phyloP scores from a whole-genome alignment of 1,140 invertebrate genomes.

The Drosophila hydei region DNA sequence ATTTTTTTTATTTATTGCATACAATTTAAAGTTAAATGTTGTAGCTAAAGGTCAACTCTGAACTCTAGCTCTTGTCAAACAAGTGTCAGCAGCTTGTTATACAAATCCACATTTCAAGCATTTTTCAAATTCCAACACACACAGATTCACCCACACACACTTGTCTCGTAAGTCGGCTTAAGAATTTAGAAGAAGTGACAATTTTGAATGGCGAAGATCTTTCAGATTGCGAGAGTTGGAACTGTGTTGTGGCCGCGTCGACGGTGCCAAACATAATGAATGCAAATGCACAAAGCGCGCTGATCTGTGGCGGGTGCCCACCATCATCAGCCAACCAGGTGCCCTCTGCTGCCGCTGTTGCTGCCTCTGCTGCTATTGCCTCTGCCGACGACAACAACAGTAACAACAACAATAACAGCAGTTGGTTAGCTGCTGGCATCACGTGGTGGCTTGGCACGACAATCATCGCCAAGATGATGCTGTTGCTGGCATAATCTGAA shows the following conservation, averaged over 20 bases:
- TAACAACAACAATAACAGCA: conserved; percentile 30
- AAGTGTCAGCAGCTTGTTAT: conserved; percentile 67
- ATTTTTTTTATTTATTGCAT: conserved; percentile 9
- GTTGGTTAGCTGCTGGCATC: conserved; percentile 25
- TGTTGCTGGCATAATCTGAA: conserved; percentile 45
- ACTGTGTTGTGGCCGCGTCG: conserved; percentile 66
- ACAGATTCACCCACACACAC: conserved; percentile 5
- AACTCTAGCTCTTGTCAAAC: conserved; percentile 55
- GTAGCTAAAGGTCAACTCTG: conserved; percentile 66
- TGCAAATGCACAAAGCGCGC: conserved; percentile 71
- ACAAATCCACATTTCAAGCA: conserved; percentile 71
- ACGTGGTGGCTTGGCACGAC: conserved; percentile 44
- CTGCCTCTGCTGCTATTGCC: not conserved
- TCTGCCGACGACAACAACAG: conserved; percentile 41
- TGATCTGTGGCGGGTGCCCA: conserved; percentile 67
- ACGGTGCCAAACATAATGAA: conserved; percentile 80
- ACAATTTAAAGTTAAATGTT: conserved; percentile 38
- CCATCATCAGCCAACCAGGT: conserved; percentile 20
- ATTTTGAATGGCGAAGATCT: conserved; percentile 23
- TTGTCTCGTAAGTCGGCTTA: conserved; percentile 36
- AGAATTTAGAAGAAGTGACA: conserved; percentile 52
- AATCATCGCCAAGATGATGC: conserved; percentile 33
- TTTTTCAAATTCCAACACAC: conserved; percentile 57
- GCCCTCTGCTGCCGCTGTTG: conserved; percentile 36
- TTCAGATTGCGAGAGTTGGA: conserved; percentile 17